These are phyloP conservation scores for Eumerus sabulonum DNA, from an alignment of 2,888 invertebrate species.

Conservation along the genomic window DNA sequence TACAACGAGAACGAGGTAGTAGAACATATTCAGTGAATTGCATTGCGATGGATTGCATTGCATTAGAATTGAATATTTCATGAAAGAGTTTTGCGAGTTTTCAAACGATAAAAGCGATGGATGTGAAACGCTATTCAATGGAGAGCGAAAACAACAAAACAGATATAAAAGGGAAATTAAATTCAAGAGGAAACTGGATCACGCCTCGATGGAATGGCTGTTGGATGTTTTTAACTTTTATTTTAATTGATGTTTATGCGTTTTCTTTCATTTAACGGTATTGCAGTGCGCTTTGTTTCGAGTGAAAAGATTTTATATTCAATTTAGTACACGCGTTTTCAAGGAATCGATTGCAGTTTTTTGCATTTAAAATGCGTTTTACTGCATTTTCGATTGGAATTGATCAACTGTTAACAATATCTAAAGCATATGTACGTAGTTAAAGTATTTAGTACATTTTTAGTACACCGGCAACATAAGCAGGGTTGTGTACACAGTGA, in stretches of 20 bases:
- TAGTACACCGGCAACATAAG: neutral
- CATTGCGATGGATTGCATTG: slow-evolving; percentile 1
- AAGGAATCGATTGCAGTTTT: too few relatives aligned
- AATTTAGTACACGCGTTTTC: too few relatives aligned
- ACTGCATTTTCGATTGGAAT: too few relatives aligned
- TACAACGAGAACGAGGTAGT: too few relatives aligned
- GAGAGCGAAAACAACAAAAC: neutral
- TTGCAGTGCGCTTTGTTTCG: too few relatives aligned
- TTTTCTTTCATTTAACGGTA: too few relatives aligned
- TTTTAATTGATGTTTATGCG: neutral
- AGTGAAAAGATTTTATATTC: too few relatives aligned
- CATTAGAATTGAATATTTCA: slow-evolving; percentile 32
- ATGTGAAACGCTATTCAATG: neutral
- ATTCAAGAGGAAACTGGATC: slow-evolving; percentile 20
- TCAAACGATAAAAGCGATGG: slow-evolving; percentile 15
- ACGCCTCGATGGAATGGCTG: neutral
- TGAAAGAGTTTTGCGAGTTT: slow-evolving; percentile 20
- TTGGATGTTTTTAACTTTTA: neutral
- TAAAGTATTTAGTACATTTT: neutral
- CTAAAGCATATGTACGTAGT: too few relatives aligned
- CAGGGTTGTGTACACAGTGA: too few relatives aligned
- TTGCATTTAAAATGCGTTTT: too few relatives aligned
- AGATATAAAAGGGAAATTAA: slow-evolving; percentile 16
- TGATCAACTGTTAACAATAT: too few relatives aligned
- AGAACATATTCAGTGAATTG: too few relatives aligned